A percentile compares a stretch with the other conserved stretches of the same genome.
Conservation (phyloP, 2,888 invertebrate species). For the Nasonia oneida region DNA sequence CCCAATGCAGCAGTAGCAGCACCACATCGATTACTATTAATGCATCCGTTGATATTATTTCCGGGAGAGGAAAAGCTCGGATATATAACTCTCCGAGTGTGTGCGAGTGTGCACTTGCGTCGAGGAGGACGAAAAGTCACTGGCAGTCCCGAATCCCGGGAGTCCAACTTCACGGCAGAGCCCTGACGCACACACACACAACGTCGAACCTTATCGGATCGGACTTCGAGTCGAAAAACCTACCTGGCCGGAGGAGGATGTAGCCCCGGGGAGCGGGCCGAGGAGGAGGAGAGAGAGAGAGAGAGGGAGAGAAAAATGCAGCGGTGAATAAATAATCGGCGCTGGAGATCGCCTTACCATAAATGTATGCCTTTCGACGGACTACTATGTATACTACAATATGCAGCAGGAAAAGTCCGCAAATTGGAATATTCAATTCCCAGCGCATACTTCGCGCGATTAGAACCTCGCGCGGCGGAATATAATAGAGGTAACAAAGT, state of each 20-base stretch:
- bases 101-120: background rate
- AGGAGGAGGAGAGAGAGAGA: background rate
- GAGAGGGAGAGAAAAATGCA: conserved; percentile 12
- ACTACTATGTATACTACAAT: background rate
- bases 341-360: conserved; percentile 32
- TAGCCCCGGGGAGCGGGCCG: conserved; percentile 4
- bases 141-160: background rate
- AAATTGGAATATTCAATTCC: background rate
- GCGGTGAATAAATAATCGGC: conserved; percentile 58
- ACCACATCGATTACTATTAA: conserved; percentile 41
- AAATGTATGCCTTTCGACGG: conserved; percentile 24
- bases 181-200: conserved; percentile 65
- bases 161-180: background rate
- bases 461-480: background rate
- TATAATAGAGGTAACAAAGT: background rate
- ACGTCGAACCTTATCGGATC: conserved; percentile 71
- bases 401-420: background rate
- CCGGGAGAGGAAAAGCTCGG: conserved; percentile 18
- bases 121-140: conserved; percentile 35
- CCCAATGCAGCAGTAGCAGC: background rate
- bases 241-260: conserved; percentile 35
- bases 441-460: background rate
- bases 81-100: background rate
- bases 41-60: conserved; percentile 24
- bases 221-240: conserved; percentile 67